A percentile compares a stretch with the other conserved stretches of the same genome.
Conservation (phyloP, 1,140 invertebrate species). For the Diorhabda carinulata region DNA sequence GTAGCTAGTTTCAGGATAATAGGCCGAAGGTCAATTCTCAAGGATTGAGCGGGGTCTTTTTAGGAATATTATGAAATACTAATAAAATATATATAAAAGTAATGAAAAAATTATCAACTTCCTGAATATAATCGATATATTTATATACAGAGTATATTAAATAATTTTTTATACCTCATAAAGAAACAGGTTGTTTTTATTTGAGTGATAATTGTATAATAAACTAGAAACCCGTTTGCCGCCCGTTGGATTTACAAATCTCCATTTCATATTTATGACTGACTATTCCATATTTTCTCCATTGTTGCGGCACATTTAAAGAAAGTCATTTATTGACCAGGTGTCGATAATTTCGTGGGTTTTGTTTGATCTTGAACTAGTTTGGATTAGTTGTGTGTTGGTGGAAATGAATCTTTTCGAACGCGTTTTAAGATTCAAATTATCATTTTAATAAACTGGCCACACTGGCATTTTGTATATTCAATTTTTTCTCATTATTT, state of each 20-base stretch:
- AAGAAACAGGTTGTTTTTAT: not conserved
- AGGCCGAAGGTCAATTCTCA: no score
- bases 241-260: not conserved
- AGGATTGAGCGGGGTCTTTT: no score
- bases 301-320: not conserved
- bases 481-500: no score
- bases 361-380: slow-evolving; percentile 2
- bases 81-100: no score
- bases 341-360: slow-evolving; percentile 1
- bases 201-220: not conserved
- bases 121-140: no score
- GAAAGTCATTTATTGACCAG: not conserved
- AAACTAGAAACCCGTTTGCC: not conserved
- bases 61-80: no score
- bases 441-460: no score
- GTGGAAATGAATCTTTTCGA: not conserved
- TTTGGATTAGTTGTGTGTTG: not conserved
- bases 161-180: not conserved
- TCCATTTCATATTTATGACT: not conserved
- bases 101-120: no score
- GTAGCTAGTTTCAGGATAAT: no score
- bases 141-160: no score
- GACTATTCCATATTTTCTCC: not conserved
- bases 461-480: no score
- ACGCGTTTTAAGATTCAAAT: not conserved